Evolutionary conservation across 2,797 vertebrate species (phyloP), one percentile per base, ranked within the genome.

Genomic region (Antrozous pallidus): DNA sequence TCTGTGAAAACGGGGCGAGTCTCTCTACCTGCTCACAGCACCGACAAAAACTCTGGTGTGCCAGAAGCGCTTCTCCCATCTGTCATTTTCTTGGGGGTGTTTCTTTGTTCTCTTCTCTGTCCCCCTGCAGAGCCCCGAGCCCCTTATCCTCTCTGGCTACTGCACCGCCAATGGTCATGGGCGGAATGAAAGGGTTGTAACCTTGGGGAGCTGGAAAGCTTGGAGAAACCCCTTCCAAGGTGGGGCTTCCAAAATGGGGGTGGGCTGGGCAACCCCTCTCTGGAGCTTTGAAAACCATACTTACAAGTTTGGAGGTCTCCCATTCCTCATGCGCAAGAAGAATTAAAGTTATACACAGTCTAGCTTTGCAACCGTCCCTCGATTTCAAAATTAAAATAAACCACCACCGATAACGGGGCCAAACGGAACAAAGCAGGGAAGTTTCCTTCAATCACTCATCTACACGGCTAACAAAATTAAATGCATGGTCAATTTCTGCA

Each of bases 71-170:
- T 83, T 94, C 86, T 61, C 84, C 45, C 77, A 83, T 38, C 80
- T 75, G 88, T 40, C 61, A 81, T 74, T 75, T 95, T 91, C 96
- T 87, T 45, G 33, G n/a, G 58, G 65, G 65, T 47, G 54, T 79
- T 95, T 94, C 91, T 80, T 73, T 36, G 74, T 70, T 77, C 47
- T 20, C 4, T 26, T 79, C 36, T 22, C 9, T 22, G n/a, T 10
- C n/a, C 87, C 16, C 49, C 56, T 26, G 42, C 10, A 6, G n/a
- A 8, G 75, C 26, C 89, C 51, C 0, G 33, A 1, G 31, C 16
- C 16, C 6, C 74, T 51, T 47, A 40, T n/a, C 71, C 86, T 38
- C 47, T 0, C 4, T 2, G 58, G 17, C 33, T 56, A 45, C 38
- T 38, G 79, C 24, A n/a, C 18, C 36, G 10, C 70, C 54, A 26